These are phyloP conservation scores for Drosophila bocqueti DNA, from an alignment of 1,140 invertebrate genomes.

Conservation along the genomic window DNA sequence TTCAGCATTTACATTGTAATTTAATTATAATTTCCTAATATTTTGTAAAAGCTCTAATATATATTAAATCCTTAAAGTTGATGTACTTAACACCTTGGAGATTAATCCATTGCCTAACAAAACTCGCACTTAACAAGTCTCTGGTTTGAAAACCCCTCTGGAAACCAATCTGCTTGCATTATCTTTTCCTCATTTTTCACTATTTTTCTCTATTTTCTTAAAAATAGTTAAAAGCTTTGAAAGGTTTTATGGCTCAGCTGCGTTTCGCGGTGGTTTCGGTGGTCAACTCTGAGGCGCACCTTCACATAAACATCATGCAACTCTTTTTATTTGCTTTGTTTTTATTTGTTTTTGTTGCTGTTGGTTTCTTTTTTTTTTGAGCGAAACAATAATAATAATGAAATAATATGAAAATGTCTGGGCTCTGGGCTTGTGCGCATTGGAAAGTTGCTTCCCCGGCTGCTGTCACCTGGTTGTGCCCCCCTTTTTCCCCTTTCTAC, in stretches of 20 bases:
- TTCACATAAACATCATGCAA: slow-evolving; percentile 49
- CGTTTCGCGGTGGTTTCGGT: slow-evolving; percentile 40
- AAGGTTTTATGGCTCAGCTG: slow-evolving; percentile 53
- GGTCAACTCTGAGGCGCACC: slow-evolving; percentile 41
- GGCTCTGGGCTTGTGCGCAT: slow-evolving; percentile 40
- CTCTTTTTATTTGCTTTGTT: slow-evolving; percentile 50
- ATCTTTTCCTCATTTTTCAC: background rate
- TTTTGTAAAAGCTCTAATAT: too few species aligned
- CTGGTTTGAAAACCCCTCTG: background rate
- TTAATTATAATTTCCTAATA: too few species aligned
- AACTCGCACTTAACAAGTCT: slow-evolving; percentile 11
- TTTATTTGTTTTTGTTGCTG: slow-evolving; percentile 28
- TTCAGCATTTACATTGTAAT: too few species aligned
- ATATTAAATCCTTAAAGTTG: background rate
- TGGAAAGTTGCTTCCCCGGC: slow-evolving; percentile 75
- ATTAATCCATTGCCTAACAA: slow-evolving; percentile 15
- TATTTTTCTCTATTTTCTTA: background rate
- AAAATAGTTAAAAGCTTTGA: slow-evolving; percentile 40
- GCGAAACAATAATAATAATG: slow-evolving; percentile 73
- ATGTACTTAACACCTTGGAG: background rate
- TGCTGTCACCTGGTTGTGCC: slow-evolving; percentile 57
- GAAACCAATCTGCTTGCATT: slow-evolving; percentile 4
- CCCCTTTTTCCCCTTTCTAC: slow-evolving; percentile 1
- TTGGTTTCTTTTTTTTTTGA: slow-evolving; percentile 6
- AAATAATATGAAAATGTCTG: slow-evolving; percentile 66